A percentile compares a stretch with the other conserved stretches of the same genome.
Conservation (phyloP, 2,888 invertebrate genomes). For the Mimachlamys varia region DNA sequence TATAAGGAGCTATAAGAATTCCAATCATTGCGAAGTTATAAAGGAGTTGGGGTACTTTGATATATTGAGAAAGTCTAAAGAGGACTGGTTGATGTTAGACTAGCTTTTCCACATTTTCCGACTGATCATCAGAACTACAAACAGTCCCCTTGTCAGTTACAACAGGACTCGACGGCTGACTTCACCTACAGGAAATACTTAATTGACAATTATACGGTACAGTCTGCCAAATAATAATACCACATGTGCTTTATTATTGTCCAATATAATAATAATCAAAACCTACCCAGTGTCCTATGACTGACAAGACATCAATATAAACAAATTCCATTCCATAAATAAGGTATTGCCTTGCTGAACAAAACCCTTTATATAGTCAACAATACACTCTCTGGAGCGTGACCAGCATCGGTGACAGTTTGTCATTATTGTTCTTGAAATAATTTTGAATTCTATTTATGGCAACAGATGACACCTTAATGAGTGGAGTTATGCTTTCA, state of each 20-base stretch:
- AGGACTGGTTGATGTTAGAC: too few species aligned
- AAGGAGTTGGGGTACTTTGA: too few species aligned
- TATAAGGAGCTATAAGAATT: too few species aligned
- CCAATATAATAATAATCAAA: not conserved
- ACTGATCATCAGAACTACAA: not conserved
- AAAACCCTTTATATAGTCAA: not conserved
- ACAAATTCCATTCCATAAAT: conserved; percentile 28
- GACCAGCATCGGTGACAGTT: conserved; percentile 1
- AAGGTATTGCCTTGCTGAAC: not conserved
- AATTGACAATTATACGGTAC: not conserved
- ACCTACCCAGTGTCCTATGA: not conserved
- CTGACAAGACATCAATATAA: not conserved
- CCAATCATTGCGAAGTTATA: too few species aligned
- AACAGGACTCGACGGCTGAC: not conserved
- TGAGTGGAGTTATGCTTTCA: not conserved
- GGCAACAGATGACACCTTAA: conserved; percentile 14
- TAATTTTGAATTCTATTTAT: not conserved
- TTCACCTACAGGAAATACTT: not conserved
- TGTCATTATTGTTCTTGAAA: conserved; percentile 15
- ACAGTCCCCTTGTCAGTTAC: not conserved
- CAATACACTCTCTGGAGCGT: not conserved
- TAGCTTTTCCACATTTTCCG: too few species aligned
- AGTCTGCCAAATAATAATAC: not conserved
- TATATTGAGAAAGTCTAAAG: too few species aligned
- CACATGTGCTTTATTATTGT: not conserved